These are phyloP conservation scores for Smittia sp. DNA, from an alignment of 2,888 invertebrate genomes.

Conservation along the genomic window DNA sequence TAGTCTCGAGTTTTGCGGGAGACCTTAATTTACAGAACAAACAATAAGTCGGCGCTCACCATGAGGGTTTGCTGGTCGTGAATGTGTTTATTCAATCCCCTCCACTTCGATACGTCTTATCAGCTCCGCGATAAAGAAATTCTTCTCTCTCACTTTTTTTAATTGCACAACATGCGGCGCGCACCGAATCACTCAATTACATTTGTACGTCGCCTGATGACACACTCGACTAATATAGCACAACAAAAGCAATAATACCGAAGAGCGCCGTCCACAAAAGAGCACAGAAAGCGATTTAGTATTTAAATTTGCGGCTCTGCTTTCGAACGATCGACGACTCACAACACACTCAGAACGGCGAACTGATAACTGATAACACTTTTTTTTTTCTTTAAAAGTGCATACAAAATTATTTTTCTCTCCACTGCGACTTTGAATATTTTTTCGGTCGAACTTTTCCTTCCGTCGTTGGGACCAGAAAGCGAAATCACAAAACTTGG, in stretches of 20 bases:
- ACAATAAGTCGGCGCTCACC: constrained; percentile 14
- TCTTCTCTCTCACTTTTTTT: no score
- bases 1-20: constrained; percentile 5
- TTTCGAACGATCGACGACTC: not conserved
- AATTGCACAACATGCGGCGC: no score
- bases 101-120: not conserved
- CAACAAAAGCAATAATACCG: not conserved
- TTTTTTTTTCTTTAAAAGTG: constrained; percentile 10
- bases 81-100: not conserved
- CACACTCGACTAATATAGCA: constrained; percentile 2
- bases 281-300: not conserved
- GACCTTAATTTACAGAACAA: constrained; percentile 22
- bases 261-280: not conserved
- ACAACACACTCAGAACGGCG: constrained; percentile 13
- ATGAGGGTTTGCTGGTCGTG: constrained; percentile 26
- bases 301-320: not conserved
- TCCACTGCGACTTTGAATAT: constrained; percentile 8
- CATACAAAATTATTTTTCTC: constrained; percentile 12
- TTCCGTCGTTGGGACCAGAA: constrained; percentile 16
- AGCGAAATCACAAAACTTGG: not conserved
- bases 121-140: no score
- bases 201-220: not conserved
- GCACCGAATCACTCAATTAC: no score
- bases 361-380: constrained; percentile 39
- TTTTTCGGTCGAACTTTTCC: not conserved